Base-by-base conservation (phyloP, 2,797 vertebrate species). In the Bryconaethiops microstoma region DNA sequence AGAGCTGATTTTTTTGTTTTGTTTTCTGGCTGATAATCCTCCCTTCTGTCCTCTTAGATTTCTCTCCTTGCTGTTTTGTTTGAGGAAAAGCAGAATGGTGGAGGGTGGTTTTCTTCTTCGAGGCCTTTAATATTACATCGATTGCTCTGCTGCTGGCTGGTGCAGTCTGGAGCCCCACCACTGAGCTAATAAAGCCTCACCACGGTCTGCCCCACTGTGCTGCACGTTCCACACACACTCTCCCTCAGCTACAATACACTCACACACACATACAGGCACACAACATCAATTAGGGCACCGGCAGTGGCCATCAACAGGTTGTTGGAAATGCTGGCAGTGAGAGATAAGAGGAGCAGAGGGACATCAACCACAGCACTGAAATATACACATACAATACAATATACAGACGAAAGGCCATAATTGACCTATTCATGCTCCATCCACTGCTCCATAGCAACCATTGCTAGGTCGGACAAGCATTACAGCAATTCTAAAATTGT, bases 141-240 rank as follows among this genome's bases (percentile, higher is more conserved):
- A 73, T 80, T 57, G 54, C 14, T 42, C 19, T 57, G 59, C 40
- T 16, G 42, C 5, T 73, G 12, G 68, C 60, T 63, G 60, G 7
- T 48, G 54, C 67, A 50, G 48, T 14, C 23, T 64, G 19, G 40
- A 54, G 39, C 35, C 62, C 68, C n/a, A 78, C 60, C 35, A 39
- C 76, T 78, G 68, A 71, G 79, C 42, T 71, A 73, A 81, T 78
- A 75, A 79, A 70, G 52, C 35, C 62, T 68, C 68, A 35, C 79
- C 10, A 19, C 21, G 7, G 76, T 52, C 55, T 63, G n/a, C 39
- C 69, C 48, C 50, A 12, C 35, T 12, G 42, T 17, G 42, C 35
- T 55, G 60, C 25, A 21, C 40, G 29, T 39, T 70, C 57, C 59
- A 79, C 57, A 79, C 63, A 59, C 52, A 19, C 60, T 39, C 60